Evolutionary conservation across 2,797 vertebrate genomes (phyloP), one percentile per base, ranked within the genome.

Genomic region (Gastrophryne carolinensis): DNA sequence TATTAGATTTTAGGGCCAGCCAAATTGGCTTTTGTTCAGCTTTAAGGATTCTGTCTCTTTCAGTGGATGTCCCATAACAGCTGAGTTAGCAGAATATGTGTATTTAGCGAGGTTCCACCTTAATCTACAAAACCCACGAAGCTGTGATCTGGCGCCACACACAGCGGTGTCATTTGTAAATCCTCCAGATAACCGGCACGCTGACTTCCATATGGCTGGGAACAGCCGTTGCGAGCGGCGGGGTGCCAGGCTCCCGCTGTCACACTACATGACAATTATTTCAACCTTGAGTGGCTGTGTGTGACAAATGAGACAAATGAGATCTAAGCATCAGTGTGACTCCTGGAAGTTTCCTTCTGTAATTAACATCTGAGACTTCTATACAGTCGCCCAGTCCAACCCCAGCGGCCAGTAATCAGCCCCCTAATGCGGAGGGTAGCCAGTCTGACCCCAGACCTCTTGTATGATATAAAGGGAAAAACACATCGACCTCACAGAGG

Each of bases 241-340:
- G 66, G 66, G 66, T 37, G 30, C 34, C 30, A 23, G 26, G 66
- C 52, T 69, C 66, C 52, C 32, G 34, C 66, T 5, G 66, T 49
- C 66, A 39, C 50, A 19, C 30, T 34, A 69, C 50, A 69, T 37
- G 34, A 69, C 66, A 56, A 69, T 69, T 54, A 69, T 27, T 37
- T 23, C 49, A 54, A 54, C 49, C 66, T 54, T 50, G 11, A 56
- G 50, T 54, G 39, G 24, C 30, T 32, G 52, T 54, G 66, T 53
- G 66, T 54, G 50, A 69, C 66, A 54, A 69, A 69, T 69, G 52
- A 53, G 37, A 67, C 64, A 53, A 53, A 67, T 67, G 34, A 52
- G 49, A 53, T 67, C 10, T 53, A 19, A 52, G 49, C n/a, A 52
- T 53, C 49, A 4, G 13, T 67, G 49, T 35, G 44, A 52, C 64